Percentiles rank a stretch among this genome's conserved stretches.
Evolutionary conservation across 2,888 invertebrate genomes (phyloP).

Genomic region (Nephrotoma guestfalica): DNA sequence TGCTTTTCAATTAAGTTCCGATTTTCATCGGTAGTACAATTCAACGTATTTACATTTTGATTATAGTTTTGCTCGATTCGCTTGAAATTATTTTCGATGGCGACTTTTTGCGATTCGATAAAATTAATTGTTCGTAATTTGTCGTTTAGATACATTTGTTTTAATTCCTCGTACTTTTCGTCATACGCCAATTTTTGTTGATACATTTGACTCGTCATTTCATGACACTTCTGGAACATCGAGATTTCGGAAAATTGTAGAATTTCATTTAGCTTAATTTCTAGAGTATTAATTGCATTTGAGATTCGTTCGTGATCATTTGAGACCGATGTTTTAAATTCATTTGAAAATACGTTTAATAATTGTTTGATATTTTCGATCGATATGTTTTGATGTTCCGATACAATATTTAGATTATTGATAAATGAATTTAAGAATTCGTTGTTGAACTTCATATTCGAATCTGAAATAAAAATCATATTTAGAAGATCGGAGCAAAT

Average conservation of each 20-base stretch:
- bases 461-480: background rate
- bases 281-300: background rate
- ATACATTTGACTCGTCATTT: background rate
- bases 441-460: background rate
- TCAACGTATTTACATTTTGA: background rate
- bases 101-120: background rate
- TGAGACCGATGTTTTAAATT: background rate
- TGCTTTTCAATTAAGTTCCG: background rate
- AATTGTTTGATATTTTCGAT: background rate
- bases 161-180: background rate
- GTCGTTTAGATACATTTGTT: background rate
- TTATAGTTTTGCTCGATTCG: background rate
- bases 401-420: background rate
- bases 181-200: background rate
- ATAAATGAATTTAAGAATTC: background rate
- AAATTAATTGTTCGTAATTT: background rate
- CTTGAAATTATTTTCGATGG: background rate
- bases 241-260: background rate
- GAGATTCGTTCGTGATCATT: background rate
- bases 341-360: background rate
- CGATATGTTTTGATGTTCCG: background rate
- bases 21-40: background rate
- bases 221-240: background rate
- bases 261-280: background rate
- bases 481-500: no score